A percentile compares a stretch with the other conserved stretches of the same genome.
Evolutionary conservation across 2,888 invertebrate genomes (phyloP).

Genomic region (Adelphocoris suturalis): DNA sequence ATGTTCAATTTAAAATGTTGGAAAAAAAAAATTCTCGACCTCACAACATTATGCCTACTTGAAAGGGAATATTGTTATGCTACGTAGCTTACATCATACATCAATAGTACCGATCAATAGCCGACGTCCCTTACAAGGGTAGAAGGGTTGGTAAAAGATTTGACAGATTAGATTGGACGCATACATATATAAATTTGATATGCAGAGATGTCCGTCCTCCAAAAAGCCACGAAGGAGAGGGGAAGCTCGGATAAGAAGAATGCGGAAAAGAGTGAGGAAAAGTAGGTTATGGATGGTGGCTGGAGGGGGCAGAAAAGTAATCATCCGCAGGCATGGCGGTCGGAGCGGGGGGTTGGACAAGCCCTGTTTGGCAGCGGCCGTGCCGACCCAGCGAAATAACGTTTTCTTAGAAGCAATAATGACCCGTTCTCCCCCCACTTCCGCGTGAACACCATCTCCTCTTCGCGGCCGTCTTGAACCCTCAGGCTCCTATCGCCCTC

Average conservation of each 20-base stretch:
- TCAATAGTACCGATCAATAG: too few relatives aligned
- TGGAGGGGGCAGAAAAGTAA: constrained; percentile 60
- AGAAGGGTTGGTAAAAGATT: not conserved
- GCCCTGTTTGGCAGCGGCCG: constrained; percentile 68
- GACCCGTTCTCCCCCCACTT: constrained; percentile 48
- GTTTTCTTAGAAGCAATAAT: constrained; percentile 70
- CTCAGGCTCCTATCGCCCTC: constrained; percentile 38
- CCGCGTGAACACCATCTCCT: not conserved
- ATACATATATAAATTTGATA: not conserved
- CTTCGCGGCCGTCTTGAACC: not conserved
- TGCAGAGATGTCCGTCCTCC: not conserved
- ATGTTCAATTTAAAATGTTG: too few relatives aligned
- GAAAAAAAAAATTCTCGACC: too few relatives aligned
- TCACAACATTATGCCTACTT: too few relatives aligned
- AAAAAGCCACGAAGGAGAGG: not conserved
- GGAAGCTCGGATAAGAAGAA: not conserved
- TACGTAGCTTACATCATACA: too few relatives aligned
- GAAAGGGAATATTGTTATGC: too few relatives aligned
- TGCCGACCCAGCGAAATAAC: constrained; percentile 69
- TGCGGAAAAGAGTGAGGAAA: constrained; percentile 44
- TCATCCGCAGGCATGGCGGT: constrained; percentile 57
- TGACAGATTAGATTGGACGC: not conserved
- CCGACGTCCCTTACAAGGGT: too few relatives aligned
- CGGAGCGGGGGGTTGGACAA: constrained; percentile 53
- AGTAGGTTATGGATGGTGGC: constrained; percentile 30